Conservation (phyloP, 2,113 vertebrate genomes). For the Xiphophorus couchianus region DNA sequence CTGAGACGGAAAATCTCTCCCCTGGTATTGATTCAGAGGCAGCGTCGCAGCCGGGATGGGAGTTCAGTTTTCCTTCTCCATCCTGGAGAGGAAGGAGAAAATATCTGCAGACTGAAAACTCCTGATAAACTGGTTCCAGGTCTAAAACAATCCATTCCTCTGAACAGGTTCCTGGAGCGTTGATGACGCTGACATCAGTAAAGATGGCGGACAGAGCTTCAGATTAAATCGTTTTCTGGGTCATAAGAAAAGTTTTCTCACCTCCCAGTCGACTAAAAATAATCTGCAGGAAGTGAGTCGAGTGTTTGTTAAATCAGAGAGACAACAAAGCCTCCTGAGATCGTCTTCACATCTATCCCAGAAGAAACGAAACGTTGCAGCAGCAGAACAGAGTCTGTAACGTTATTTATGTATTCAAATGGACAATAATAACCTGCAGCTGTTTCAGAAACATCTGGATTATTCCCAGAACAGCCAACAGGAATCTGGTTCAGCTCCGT, state of each 20-base stretch:
- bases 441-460: no score
- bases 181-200: neutral
- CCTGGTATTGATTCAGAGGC: slow-evolving; percentile 20
- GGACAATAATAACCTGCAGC: no score
- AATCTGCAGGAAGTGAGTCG: neutral
- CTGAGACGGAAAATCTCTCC: slow-evolving; percentile 10
- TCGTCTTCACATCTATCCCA: no score
- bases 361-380: no score
- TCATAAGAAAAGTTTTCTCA: no score
- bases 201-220: neutral
- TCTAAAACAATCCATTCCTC: no score
- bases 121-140: neutral
- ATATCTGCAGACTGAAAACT: neutral
- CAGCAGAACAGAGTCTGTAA: no score
- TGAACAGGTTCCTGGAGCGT: no score
- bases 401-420: no score
- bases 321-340: neutral
- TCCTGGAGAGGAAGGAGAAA: slow-evolving; percentile 25
- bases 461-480: no score
- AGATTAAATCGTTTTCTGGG: neutral
- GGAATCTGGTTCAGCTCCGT: no score
- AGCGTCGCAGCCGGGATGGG: neutral
- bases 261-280: neutral
- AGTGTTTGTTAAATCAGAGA: neutral
- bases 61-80: neutral